Percentiles rank a stretch among this genome's conserved stretches.
Evolutionary conservation across 2,888 invertebrate species (phyloP).

Genomic region (Ferdinandea cuprea): DNA sequence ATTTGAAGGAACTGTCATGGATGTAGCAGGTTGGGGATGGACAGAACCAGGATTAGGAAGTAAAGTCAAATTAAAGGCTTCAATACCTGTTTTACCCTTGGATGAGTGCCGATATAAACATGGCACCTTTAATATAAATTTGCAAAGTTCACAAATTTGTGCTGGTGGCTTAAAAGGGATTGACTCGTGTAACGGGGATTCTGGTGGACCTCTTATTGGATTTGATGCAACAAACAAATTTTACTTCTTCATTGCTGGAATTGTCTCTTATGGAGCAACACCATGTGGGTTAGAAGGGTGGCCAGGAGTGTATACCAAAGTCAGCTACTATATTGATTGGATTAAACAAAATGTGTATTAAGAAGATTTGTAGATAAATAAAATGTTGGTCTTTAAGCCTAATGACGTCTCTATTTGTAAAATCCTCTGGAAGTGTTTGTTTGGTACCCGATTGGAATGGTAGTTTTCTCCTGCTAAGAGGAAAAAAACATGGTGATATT

Average conservation of each 20-base stretch:
- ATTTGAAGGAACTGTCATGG: conserved; percentile 82
- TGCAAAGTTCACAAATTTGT: conserved; percentile 85
- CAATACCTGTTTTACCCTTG: conserved; percentile 83
- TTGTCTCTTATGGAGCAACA: conserved; percentile 87
- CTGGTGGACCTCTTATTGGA: conserved; percentile 86
- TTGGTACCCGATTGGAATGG: too few relatives aligned
- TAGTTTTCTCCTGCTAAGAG: too few relatives aligned
- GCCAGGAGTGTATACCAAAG: conserved; percentile 87
- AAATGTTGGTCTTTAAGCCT: too few relatives aligned
- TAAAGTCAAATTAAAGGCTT: conserved; percentile 84
- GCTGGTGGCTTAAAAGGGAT: conserved; percentile 85
- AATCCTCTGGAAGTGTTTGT: too few relatives aligned
- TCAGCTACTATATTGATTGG: conserved; percentile 85
- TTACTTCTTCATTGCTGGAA: conserved; percentile 85
- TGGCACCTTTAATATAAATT: conserved; percentile 81
- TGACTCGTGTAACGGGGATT: conserved; percentile 86
- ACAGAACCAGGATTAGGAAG: conserved; percentile 84
- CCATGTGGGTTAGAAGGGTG: conserved; percentile 85
- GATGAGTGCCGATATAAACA: conserved; percentile 84
- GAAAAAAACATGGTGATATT: too few relatives aligned
- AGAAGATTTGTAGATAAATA: neutral
- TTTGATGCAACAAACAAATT: conserved; percentile 77
- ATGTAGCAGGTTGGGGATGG: conserved; percentile 87
- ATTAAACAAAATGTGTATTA: conserved; percentile 81
- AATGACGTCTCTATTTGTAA: too few relatives aligned